Evolutionary conservation across 2,888 invertebrate species (phyloP).

Genomic region (Drosophila peninsularis): DNA sequence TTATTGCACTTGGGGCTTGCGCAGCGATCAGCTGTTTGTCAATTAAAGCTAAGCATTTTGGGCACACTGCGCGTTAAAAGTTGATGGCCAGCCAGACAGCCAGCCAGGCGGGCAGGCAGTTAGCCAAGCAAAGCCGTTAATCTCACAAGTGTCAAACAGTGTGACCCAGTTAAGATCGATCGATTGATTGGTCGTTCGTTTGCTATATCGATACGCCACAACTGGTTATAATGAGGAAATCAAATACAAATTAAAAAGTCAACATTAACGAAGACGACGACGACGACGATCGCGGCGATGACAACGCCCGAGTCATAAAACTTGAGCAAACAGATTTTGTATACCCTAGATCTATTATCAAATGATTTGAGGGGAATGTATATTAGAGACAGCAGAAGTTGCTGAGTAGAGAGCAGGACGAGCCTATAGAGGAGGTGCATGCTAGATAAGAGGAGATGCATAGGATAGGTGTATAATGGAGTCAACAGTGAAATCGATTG

Average conservation of each 20-base stretch:
- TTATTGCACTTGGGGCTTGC: conserved; percentile 75
- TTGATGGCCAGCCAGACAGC: conserved; percentile 23
- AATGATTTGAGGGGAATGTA: neutral
- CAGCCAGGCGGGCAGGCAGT: neutral
- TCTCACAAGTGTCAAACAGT: conserved; percentile 31
- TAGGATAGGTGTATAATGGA: too few species aligned
- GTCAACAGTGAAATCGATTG: too few species aligned
- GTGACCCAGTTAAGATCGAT: conserved; percentile 49
- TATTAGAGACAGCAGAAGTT: neutral
- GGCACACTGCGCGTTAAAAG: conserved; percentile 42
- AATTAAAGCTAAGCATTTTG: conserved; percentile 13
- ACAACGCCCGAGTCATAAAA: conserved; percentile 58
- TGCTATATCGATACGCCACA: conserved; percentile 18
- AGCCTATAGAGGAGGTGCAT: too few species aligned
- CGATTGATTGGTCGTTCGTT: conserved; percentile 27
- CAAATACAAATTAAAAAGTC: conserved; percentile 55
- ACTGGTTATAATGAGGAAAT: conserved; percentile 67
- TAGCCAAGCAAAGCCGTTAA: conserved; percentile 14
- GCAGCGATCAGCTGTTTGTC: conserved; percentile 50
- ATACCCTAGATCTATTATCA: neutral
- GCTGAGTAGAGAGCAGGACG: neutral
- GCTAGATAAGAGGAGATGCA: too few species aligned
- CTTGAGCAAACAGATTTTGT: conserved; percentile 52
- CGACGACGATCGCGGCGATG: neutral
- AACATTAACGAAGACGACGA: conserved; percentile 16